phyloP scores from a whole-genome alignment of 2,113 vertebrate genomes.

The Pelobates fuscus region DNA sequence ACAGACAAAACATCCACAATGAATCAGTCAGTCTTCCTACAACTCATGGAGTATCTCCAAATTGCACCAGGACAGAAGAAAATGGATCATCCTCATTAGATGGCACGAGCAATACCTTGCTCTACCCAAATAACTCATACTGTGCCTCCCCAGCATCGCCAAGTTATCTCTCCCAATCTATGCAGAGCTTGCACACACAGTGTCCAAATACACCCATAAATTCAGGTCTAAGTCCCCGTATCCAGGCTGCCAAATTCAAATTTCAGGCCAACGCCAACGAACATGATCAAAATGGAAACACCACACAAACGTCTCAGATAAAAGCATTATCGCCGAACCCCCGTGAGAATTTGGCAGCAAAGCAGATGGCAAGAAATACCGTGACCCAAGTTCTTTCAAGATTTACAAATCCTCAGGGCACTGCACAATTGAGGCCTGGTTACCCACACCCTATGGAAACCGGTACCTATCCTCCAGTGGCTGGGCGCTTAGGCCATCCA shows the following conservation, averaged over 20 bases:
- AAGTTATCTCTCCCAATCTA: constrained; percentile 59
- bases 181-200: constrained; percentile 71
- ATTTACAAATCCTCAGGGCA: constrained; percentile 85
- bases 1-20: constrained; percentile 77
- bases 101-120: constrained; percentile 56
- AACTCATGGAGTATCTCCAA: constrained; percentile 55
- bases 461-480: constrained; percentile 69
- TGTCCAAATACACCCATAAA: constrained; percentile 69
- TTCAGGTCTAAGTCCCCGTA: constrained; percentile 82
- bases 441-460: constrained; percentile 66
- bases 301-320: constrained; percentile 84
- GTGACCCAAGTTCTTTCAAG: constrained; percentile 95
- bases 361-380: constrained; percentile 93
- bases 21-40: constrained; percentile 67
- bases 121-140: constrained; percentile 55
- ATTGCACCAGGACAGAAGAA: constrained; percentile 73
- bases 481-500: constrained; percentile 67
- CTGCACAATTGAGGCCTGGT: constrained; percentile 68
- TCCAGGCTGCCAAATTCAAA: constrained; percentile 93
- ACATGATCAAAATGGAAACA: constrained; percentile 94
- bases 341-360: constrained; percentile 90
- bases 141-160: constrained; percentile 58
- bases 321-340: constrained; percentile 90
- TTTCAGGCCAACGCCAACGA: constrained; percentile 87
- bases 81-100: constrained; percentile 76